Conservation (phyloP, 2,113 vertebrate genomes). For the Corythornis madagascariensis region DNA sequence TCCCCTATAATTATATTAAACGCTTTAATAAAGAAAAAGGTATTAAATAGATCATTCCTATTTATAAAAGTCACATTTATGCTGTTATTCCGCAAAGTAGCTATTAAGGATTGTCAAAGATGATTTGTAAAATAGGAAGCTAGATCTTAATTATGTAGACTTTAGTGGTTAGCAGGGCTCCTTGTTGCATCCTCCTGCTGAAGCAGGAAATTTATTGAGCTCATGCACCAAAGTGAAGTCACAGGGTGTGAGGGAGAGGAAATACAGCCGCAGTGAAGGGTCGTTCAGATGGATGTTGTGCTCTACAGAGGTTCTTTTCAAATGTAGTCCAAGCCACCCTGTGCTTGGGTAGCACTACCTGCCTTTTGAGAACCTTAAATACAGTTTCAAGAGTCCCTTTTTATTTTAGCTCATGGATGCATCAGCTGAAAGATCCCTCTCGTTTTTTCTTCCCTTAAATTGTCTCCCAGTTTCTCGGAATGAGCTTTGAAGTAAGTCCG, state of each 20-base stretch:
- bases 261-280: not conserved
- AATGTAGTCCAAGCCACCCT: not conserved
- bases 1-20: not conserved
- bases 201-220: not conserved
- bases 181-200: not conserved
- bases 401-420: not conserved
- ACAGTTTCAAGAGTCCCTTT: not conserved
- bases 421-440: not conserved
- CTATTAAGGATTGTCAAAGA: constrained; percentile 16
- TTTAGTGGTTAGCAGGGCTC: not conserved
- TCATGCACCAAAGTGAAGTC: not conserved
- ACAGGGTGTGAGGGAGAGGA: not conserved
- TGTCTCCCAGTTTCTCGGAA: not conserved
- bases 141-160: not conserved
- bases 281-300: not conserved
- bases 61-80: constrained; percentile 22
- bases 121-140: constrained; percentile 6
- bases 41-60: not conserved
- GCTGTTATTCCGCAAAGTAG: constrained; percentile 18
- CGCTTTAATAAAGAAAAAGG: not conserved
- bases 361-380: not conserved
- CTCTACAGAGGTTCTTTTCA: not conserved
- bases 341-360: not conserved
- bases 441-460: not conserved
- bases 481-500: not conserved